Base-by-base conservation (phyloP, 2,888 invertebrate genomes). In the Polia nebulosa region DNA sequence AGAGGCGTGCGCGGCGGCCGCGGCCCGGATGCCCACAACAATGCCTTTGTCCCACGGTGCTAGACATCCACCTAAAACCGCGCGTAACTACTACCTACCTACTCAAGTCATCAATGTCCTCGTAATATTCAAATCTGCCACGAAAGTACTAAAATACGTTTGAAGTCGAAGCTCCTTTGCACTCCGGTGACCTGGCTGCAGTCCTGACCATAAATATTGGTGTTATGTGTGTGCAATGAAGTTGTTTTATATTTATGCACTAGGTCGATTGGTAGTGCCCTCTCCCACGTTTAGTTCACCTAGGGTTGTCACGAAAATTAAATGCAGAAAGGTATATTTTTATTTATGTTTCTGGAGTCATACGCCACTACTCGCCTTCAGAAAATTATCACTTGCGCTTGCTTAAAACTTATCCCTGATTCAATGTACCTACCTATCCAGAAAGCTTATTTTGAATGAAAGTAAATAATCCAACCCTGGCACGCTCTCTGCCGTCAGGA, bases 1-100 rank as follows among this genome's bases (percentile, higher is more conserved):
- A 90, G 90, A 93, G 95, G 95, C 94, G 94, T 93, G 89, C 81
- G 88, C 83, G 82, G 87, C 67, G 87, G 87, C 88, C 87, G 85
- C 89, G 85, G 88, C 89, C 87, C 88, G 87, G 88, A 88, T 90
- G 90, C 78, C 83, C 85, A 85, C 89, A 88, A 90, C 89, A 89
- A 88, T 88, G 82, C 81, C 78, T 81, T 79, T 79, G 79, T 83
- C 75, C 85, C 81, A 79, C 83, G 76, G 59, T 79, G 55, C 69
- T 81, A 78, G 76, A 75, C 72, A 74, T 80, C 70, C 80, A 82
- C 77, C 77, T 80, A 62, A 78, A 80, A 71, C 71, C 66, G 56
- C 57, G 63, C 70, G 61, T 58, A 68, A 51, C 32, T 59, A 56
- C 9, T 39, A 34, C 39, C 52, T 57, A 69, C 52, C 49, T 20